Evolutionary conservation across 2,797 vertebrate species (phyloP).

Genomic region (Petrocephalus sullivani): DNA sequence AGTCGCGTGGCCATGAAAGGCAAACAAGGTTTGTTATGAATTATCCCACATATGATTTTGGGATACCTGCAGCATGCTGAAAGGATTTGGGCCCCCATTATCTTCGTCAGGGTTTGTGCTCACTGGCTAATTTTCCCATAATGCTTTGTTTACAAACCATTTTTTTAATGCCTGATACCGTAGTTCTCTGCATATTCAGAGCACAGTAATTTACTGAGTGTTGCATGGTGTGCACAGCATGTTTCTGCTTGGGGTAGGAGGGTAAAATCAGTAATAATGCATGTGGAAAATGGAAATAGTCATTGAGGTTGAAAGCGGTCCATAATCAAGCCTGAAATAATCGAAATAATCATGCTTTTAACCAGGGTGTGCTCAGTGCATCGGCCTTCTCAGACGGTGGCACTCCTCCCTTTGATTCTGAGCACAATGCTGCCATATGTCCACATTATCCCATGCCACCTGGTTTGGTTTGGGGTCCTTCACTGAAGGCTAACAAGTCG

Average conservation of each 20-base stretch:
- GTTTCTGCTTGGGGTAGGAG: neutral
- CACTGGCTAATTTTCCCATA: constrained; percentile 41
- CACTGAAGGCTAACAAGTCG: neutral
- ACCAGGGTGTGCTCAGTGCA: neutral
- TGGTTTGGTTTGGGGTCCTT: neutral
- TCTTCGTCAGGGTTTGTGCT: constrained; percentile 48
- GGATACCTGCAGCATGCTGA: constrained; percentile 43
- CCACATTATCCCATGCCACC: neutral
- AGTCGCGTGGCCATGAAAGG: constrained; percentile 44
- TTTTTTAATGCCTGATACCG: constrained; percentile 12
- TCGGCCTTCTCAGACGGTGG: too few relatives aligned
- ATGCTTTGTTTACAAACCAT: constrained; percentile 14
- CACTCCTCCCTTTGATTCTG: neutral
- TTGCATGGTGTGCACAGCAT: neutral
- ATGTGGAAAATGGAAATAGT: neutral
- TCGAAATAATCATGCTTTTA: neutral
- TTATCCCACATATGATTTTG: constrained; percentile 44
- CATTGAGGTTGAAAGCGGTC: neutral
- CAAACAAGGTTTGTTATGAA: constrained; percentile 32
- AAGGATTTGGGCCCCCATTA: constrained; percentile 32
- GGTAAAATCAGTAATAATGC: neutral
- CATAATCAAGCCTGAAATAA: neutral
- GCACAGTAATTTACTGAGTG: neutral
- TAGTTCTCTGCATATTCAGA: neutral
- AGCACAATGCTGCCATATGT: neutral